A percentile compares a stretch with the other conserved stretches of the same genome.
These are phyloP conservation scores for Dreissena polymorpha DNA, from an alignment of 1,140 invertebrate species.

Conservation along the genomic window DNA sequence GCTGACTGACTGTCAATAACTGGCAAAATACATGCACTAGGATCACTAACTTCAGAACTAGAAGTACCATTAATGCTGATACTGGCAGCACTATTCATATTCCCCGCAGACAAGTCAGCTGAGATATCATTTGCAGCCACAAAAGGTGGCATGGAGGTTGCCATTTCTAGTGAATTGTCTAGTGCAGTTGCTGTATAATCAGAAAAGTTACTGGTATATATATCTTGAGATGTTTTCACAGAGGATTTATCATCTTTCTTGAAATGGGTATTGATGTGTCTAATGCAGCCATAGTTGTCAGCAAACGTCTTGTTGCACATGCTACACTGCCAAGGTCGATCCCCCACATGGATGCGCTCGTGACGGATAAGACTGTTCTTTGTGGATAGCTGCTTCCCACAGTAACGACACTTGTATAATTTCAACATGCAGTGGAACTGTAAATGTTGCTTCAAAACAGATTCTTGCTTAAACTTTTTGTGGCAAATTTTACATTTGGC, in stretches of 20 bases:
- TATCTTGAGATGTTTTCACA: too few species aligned
- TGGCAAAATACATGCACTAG: too few species aligned
- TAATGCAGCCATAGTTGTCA: slow-evolving; percentile 39
- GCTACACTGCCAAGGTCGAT: slow-evolving; percentile 49
- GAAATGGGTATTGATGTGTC: slow-evolving; percentile 46
- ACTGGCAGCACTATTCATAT: too few species aligned
- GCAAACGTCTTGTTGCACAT: slow-evolving; percentile 53
- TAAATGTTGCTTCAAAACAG: slow-evolving; percentile 32
- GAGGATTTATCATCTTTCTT: slow-evolving; percentile 18
- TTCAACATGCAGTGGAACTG: slow-evolving; percentile 54
- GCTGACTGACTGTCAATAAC: too few species aligned
- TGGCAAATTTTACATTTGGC: slow-evolving; percentile 48
- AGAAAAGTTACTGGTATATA: too few species aligned
- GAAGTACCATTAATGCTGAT: too few species aligned
- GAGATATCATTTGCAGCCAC: too few species aligned
- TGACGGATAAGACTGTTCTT: slow-evolving; percentile 50
- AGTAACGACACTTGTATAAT: slow-evolving; percentile 50
- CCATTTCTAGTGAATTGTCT: too few species aligned
- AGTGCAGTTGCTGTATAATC: too few species aligned
- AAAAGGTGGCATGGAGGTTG: too few species aligned
- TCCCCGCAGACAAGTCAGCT: too few species aligned
- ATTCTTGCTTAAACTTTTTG: slow-evolving; percentile 42
- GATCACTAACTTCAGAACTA: too few species aligned
- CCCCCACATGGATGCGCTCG: slow-evolving; percentile 52
- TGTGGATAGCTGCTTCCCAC: slow-evolving; percentile 45